A percentile compares a stretch with the other conserved stretches of the same genome.
Evolutionary conservation across 2,797 vertebrate genomes (phyloP).

Genomic region (Synanceia verrucosa): DNA sequence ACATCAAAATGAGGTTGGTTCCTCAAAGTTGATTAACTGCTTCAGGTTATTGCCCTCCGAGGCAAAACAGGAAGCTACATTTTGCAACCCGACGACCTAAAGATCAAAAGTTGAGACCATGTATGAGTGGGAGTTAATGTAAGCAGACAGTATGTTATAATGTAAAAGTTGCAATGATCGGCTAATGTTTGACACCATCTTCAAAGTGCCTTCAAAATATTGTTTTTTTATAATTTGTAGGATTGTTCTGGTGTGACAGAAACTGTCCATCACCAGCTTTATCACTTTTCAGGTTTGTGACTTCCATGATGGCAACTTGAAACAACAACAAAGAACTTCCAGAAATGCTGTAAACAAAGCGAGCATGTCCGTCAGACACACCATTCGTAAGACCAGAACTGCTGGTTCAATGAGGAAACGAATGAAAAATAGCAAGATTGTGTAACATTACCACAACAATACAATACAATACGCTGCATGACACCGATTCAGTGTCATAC

Average conservation of each 20-base stretch:
- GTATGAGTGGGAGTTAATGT: conserved; percentile 7
- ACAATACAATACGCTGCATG: no score
- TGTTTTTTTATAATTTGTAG: not conserved
- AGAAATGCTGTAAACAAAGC: not conserved
- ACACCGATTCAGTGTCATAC: no score
- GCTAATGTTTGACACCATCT: not conserved
- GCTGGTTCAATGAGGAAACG: conserved; percentile 16
- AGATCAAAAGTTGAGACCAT: not conserved
- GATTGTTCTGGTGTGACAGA: not conserved
- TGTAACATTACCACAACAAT: not conserved
- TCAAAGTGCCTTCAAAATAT: not conserved
- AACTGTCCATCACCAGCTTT: not conserved
- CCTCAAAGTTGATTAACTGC: conserved; percentile 45
- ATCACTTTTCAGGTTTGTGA: conserved; percentile 17
- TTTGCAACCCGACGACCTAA: conserved; percentile 32
- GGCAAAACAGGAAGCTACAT: conserved; percentile 52
- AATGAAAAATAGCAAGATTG: conserved; percentile 5
- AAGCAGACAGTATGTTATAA: not conserved
- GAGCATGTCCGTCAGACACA: not conserved
- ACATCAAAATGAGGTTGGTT: conserved; percentile 31
- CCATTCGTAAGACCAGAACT: not conserved
- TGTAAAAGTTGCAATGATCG: conserved; percentile 1
- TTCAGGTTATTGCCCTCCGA: conserved; percentile 18
- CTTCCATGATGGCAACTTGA: not conserved
- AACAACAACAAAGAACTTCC: not conserved